These are phyloP conservation scores for Athene noctua DNA, from an alignment of 2,113 vertebrate genomes.

Conservation along the genomic window DNA sequence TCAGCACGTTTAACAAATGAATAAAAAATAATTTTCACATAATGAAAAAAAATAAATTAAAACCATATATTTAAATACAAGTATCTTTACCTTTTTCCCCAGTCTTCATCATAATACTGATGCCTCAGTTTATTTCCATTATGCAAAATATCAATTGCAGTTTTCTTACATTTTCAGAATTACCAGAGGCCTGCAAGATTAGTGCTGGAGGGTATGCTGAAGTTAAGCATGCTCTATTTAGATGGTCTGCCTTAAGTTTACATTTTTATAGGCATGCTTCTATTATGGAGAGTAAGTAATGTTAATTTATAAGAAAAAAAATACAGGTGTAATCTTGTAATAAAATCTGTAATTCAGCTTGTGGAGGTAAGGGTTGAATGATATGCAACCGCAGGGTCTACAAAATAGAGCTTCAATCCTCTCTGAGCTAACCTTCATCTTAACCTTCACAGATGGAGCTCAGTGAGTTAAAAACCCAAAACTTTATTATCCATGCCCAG, in stretches of 20 bases:
- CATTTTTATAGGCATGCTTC: conserved; percentile 18
- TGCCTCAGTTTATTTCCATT: not conserved
- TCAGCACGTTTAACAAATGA: not conserved
- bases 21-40: not conserved
- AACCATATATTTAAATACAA: not conserved
- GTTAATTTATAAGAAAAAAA: not conserved
- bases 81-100: not conserved
- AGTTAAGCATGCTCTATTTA: conserved; percentile 1
- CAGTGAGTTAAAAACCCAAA: conserved; percentile 32
- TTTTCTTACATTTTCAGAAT: not conserved
- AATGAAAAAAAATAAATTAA: not conserved
- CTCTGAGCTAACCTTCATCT: conserved; percentile 45
- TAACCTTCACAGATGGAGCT: conserved; percentile 56
- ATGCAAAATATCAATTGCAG: not conserved
- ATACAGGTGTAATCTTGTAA: not conserved
- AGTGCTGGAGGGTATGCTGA: not conserved
- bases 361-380: not conserved
- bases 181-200: not conserved
- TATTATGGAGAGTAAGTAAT: not conserved
- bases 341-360: not conserved
- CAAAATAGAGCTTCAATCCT: not conserved
- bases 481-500: conserved; percentile 64
- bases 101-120: not conserved
- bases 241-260: conserved; percentile 20
- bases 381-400: not conserved